Evolutionary conservation across 2,888 invertebrate genomes (phyloP).

Genomic region (Alviniconcha strummeri): DNA sequence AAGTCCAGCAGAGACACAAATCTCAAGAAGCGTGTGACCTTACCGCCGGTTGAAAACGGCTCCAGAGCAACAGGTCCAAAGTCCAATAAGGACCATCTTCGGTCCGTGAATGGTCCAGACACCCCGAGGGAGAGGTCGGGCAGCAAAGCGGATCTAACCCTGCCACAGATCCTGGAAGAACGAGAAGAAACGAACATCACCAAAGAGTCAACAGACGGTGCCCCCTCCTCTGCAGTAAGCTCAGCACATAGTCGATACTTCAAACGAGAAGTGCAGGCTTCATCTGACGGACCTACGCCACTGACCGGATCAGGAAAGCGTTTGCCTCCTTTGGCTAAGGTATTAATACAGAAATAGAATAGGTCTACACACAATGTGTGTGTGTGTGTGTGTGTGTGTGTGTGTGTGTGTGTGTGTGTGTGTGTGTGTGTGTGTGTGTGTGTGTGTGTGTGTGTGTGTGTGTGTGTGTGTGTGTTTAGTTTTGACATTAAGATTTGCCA

Average conservation of each 20-base stretch:
- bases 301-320: constrained; percentile 19
- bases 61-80: not conserved
- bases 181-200: constrained; percentile 3
- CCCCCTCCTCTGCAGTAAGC: not conserved
- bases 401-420: too few relatives aligned
- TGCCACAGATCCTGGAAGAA: constrained; percentile 29
- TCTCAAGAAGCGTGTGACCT: constrained; percentile 14
- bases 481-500: too few relatives aligned
- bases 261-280: constrained; percentile 25
- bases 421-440: too few relatives aligned
- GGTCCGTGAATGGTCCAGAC: not conserved
- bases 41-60: constrained; percentile 4
- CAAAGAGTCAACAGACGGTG: not conserved
- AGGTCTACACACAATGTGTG: too few relatives aligned
- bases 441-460: too few relatives aligned
- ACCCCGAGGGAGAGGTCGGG: constrained; percentile 1
- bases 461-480: too few relatives aligned
- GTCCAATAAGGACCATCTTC: not conserved
- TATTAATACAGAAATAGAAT: not conserved
- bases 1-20: not conserved
- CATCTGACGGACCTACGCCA: constrained; percentile 13
- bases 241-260: constrained; percentile 16
- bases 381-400: too few relatives aligned
- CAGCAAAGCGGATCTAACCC: not conserved
- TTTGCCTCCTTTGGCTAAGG: constrained; percentile 31